phyloP scores from a whole-genome alignment of 2,888 invertebrate genomes.

The Cabera pusaria region DNA sequence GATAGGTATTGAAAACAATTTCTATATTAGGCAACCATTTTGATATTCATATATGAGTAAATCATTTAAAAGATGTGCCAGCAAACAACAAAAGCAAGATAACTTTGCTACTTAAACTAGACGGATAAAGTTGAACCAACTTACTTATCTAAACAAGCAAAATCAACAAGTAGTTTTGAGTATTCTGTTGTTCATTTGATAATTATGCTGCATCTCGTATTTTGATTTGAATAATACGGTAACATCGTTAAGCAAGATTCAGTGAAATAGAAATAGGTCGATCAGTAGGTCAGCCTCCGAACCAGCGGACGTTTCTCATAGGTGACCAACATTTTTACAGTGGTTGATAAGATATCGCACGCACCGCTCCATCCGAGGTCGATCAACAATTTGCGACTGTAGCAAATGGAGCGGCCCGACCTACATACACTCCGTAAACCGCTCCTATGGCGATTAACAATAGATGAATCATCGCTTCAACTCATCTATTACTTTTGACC shows the following conservation, averaged over 20 bases:
- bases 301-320: conserved; percentile 30
- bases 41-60: neutral
- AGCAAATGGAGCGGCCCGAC: conserved; percentile 76
- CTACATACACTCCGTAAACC: conserved; percentile 75
- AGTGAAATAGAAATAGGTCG: conserved; percentile 29
- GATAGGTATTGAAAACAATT: conserved; percentile 35
- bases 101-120: conserved; percentile 1
- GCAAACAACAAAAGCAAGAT: conserved; percentile 4
- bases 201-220: no score
- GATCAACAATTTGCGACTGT: conserved; percentile 75
- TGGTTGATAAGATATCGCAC: conserved; percentile 72
- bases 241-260: conserved; percentile 30
- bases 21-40: conserved; percentile 4
- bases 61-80: conserved; percentile 9
- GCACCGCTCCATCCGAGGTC: conserved; percentile 70
- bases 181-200: no score
- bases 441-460: conserved; percentile 74
- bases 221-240: conserved; percentile 13
- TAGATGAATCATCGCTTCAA: conserved; percentile 66
- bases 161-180: neutral
- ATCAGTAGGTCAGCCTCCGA: conserved; percentile 28
- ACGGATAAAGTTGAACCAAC: neutral
- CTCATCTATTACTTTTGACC: conserved; percentile 54
- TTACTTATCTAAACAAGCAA: neutral
- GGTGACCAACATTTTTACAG: conserved; percentile 45